Percentiles rank a stretch among this genome's conserved stretches.
These are phyloP conservation scores for Bambusicola thoracicus DNA, from an alignment of 2,113 vertebrate genomes.

Conservation along the genomic window DNA sequence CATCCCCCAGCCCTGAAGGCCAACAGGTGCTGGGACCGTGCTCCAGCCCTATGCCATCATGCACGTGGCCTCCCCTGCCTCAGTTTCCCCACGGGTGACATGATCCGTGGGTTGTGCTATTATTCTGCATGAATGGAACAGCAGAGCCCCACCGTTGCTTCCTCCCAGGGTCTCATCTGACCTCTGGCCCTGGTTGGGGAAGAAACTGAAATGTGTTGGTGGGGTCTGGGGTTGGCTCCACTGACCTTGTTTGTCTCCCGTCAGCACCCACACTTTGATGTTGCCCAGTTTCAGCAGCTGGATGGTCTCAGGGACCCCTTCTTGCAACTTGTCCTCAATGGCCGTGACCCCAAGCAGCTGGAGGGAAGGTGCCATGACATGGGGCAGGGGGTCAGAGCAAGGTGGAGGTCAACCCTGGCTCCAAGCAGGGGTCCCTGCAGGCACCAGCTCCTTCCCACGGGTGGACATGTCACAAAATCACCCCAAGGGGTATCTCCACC, in stretches of 20 bases:
- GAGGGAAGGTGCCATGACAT: neutral
- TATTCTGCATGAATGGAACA: neutral
- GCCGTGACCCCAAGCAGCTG: slow-evolving; percentile 92
- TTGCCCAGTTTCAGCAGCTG: slow-evolving; percentile 84
- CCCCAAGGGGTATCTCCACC: neutral
- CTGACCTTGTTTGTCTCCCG: slow-evolving; percentile 94
- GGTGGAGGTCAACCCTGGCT: neutral
- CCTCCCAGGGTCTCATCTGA: neutral
- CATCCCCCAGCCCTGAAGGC: neutral
- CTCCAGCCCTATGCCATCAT: neutral
- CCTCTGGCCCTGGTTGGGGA: neutral
- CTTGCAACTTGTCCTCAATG: slow-evolving; percentile 92
- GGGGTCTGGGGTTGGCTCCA: neutral
- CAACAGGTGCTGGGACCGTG: neutral
- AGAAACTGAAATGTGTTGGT: neutral
- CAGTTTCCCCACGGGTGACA: neutral
- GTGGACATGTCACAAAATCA: neutral
- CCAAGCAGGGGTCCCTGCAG: neutral
- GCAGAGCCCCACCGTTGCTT: neutral
- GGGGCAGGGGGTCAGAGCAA: neutral
- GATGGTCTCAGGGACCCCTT: slow-evolving; percentile 90
- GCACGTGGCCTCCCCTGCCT: neutral
- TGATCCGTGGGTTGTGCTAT: neutral
- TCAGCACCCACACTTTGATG: slow-evolving; percentile 94
- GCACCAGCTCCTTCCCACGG: neutral